Evolutionary conservation across 2,888 invertebrate species (phyloP), one percentile per base, ranked within the genome.

Genomic region (Tetropium fuscum): DNA sequence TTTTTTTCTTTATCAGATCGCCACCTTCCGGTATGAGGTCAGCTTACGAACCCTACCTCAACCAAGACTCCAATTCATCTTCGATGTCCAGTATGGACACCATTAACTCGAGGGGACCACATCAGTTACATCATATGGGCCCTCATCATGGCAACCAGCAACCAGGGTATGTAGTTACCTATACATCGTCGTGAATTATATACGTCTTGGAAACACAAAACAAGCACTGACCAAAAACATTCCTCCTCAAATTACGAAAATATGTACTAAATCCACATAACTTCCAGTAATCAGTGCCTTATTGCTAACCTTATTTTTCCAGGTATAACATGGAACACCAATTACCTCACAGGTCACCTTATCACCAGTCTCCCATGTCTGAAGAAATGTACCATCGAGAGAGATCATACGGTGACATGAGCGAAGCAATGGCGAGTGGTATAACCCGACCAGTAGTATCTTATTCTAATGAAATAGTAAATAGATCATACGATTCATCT

Each of bases 81-180:
- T 87, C 87, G 22, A 83, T 87, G 83, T 87, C 87, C 3, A 89
- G 88, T 74, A 90, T 91, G 88, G 91, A 91, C 77, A 86, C 88
- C n/a, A 81, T 83, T 73, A 79, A 80, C 47, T 76, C 81, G 1
- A 72, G 82, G 53, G 78, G 79, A 58, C 83, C 82, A 64, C 84
- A 84, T 61, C 82, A 83, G 30, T 77, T 82, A 32, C 85, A 84
- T 73, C 80, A 19, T 78, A 80, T 15, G 64, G 60, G 64, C 3
- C 62, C 66, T 22, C 84, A 84, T 56, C 85, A 85, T 63, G 86
- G 85, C 78, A 85, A 85, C 73, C 85, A 74, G 30, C 85, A 74
- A 58, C 62, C 66, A 51, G 71, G 70, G 53, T 66, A 58, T 25
- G 62, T 49, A n/a, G 5, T 15, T 18, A 19, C 13, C 2, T 3